Base-by-base conservation (phyloP, 2,797 vertebrate genomes). In the Echeneis naucrates region DNA sequence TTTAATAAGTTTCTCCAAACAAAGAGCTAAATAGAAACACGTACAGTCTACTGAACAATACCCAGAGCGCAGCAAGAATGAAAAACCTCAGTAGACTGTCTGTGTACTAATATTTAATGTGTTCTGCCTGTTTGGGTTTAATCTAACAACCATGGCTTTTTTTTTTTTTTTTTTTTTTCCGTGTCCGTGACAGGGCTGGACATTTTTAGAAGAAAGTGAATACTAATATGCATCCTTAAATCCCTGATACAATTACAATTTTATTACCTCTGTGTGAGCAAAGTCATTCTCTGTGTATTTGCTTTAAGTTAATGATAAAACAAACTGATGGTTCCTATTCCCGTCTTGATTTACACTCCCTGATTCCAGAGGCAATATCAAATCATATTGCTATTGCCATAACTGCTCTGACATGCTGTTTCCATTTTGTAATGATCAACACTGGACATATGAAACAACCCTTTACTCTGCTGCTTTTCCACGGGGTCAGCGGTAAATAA, bases 401-500 rank as follows among this genome's bases (percentile, higher is more conserved):
- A 63, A 72, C 55, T 1, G 60, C 59, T 17, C 4, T 0, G 1
- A 61, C 26, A 14, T 3, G 45, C 38, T 4, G 24, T 38, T n/a
- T n/a, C 32, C 52, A 24, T 52, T 70, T 66, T 62, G 37, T 19
- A 17, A 2, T 72, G 33, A 82, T 37, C 44, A 35, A 32, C 52
- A 44, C 57, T 12, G 33, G 62, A 17, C 14, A 14, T 8, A 58
- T 9, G 51, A 38, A 27, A 32, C 6, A 2, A 16, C 0, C n/a
- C n/a, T 77, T 68, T 55, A 16, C 16, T 55, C 27, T 14, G 44
- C 37, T 44, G n/a, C n/a, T 0, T 66, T 72, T 65, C 35, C 72
- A 37, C n/a, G n/a, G n/a, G n/a, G n/a, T n/a, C n/a, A 38, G 54
- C 62, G n/a, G 68, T 81, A 81, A 88, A 84, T 84, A 73, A 75